Evolutionary conservation across 1,140 invertebrate genomes (phyloP).

Genomic region (Oryctes rhinoceros): DNA sequence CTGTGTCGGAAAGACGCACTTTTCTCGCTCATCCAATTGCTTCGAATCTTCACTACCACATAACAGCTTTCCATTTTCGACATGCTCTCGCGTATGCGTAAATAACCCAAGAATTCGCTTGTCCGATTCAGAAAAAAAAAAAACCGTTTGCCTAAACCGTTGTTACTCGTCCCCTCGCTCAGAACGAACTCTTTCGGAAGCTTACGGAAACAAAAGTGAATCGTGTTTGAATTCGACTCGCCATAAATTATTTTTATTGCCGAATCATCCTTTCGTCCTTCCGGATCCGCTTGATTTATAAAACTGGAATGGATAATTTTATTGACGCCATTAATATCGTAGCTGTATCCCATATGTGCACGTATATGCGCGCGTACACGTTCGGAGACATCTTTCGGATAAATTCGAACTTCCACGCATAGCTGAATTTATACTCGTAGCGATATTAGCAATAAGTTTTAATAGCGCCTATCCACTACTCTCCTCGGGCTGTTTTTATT

Average conservation of each 20-base stretch:
- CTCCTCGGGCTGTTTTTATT: too few relatives aligned
- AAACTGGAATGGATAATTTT: background rate
- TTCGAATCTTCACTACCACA: background rate
- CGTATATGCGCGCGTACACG: background rate
- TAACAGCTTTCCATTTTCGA: background rate
- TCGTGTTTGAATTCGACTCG: background rate
- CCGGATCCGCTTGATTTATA: background rate
- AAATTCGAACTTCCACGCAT: background rate
- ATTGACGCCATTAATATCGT: slow-evolving; percentile 9
- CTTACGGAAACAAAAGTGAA: background rate
- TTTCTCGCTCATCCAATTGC: too few relatives aligned
- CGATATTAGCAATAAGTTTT: background rate
- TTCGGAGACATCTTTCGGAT: background rate
- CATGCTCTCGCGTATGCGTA: background rate
- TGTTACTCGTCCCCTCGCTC: background rate
- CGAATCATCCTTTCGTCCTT: background rate
- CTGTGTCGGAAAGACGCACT: too few relatives aligned
- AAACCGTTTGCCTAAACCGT: background rate
- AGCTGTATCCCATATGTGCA: background rate
- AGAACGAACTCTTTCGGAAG: background rate
- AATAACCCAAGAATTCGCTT: background rate
- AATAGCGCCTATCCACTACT: background rate
- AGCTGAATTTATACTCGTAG: background rate
- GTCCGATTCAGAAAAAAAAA: background rate
- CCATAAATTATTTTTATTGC: slow-evolving; percentile 6